Percentiles rank a stretch among this genome's conserved stretches.
phyloP scores from a whole-genome alignment of 2,113 vertebrate genomes.

The Sardina pilchardus region DNA sequence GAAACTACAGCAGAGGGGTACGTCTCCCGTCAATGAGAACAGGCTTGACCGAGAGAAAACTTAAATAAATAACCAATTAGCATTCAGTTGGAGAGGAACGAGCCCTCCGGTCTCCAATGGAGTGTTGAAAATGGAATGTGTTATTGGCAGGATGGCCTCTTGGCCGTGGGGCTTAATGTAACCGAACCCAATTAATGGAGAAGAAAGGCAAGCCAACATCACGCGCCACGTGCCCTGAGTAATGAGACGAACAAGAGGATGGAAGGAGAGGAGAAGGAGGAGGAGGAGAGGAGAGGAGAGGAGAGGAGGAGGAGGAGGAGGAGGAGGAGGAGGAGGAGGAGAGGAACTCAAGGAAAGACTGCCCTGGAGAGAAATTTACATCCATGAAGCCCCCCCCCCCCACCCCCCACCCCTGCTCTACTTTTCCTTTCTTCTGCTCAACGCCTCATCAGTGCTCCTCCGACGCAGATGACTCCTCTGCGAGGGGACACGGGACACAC shows the following conservation, averaged over 20 bases:
- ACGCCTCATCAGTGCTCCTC: slow-evolving; percentile 40
- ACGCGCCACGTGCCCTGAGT: slow-evolving; percentile 68
- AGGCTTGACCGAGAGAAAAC: slow-evolving; percentile 32
- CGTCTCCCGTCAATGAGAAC: slow-evolving; percentile 17
- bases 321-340: slow-evolving; percentile 50
- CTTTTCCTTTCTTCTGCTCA: slow-evolving; percentile 39
- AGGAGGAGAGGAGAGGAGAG: slow-evolving; percentile 36
- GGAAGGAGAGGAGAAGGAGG: slow-evolving; percentile 60
- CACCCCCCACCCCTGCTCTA: slow-evolving; percentile 9
- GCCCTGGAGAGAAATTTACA: slow-evolving; percentile 61
- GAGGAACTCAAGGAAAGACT: slow-evolving; percentile 35
- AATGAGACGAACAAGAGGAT: slow-evolving; percentile 67
- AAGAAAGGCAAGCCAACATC: slow-evolving; percentile 71
- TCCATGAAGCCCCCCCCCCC: slow-evolving; percentile 50
- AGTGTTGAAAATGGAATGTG: slow-evolving; percentile 70
- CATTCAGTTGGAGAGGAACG: slow-evolving; percentile 41
- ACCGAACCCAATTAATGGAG: slow-evolving; percentile 79
- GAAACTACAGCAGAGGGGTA: not conserved
- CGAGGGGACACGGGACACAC: not conserved
- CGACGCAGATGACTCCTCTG: slow-evolving; percentile 33
- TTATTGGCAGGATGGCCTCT: slow-evolving; percentile 72
- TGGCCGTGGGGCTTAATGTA: slow-evolving; percentile 74
- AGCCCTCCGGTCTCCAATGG: slow-evolving; percentile 52
- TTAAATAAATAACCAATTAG: slow-evolving; percentile 78
- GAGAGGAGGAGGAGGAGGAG: slow-evolving; percentile 54